These are phyloP conservation scores for Gyps fulvus DNA, from an alignment of 2,113 vertebrate species.

Conservation along the genomic window DNA sequence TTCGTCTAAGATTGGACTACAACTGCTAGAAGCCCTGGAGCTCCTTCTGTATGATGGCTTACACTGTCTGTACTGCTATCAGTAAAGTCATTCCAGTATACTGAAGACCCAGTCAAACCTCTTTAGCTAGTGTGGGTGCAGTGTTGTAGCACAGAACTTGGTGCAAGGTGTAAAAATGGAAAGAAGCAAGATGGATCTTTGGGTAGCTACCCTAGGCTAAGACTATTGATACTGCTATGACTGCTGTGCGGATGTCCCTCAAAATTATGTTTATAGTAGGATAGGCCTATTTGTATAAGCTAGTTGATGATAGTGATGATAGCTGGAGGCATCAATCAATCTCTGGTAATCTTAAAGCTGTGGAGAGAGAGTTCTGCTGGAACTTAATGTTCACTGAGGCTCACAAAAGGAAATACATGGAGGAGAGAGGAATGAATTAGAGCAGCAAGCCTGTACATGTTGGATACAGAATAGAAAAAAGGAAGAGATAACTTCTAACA, in stretches of 20 bases:
- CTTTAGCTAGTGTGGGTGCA: not conserved
- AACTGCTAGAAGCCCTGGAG: not conserved
- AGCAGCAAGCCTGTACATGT: not conserved
- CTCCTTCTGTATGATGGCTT: not conserved
- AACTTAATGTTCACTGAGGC: not conserved
- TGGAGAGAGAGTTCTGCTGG: not conserved
- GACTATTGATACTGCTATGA: not conserved
- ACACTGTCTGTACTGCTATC: not conserved
- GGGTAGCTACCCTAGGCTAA: not conserved
- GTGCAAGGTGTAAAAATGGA: not conserved
- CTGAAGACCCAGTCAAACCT: not conserved
- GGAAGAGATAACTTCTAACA: not conserved
- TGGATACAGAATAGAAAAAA: not conserved
- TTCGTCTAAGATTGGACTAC: not conserved
- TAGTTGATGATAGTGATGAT: fast-evolving
- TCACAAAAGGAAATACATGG: not conserved
- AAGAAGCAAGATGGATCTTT: not conserved
- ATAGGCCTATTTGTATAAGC: not conserved
- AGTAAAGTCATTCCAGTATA: not conserved
- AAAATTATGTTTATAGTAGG: not conserved
- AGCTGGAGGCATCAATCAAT: not conserved
- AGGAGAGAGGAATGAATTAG: not conserved
- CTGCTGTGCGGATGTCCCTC: not conserved
- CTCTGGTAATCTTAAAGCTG: not conserved
- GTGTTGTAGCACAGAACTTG: not conserved